Evolutionary conservation across 2,888 invertebrate genomes (phyloP).

Genomic region (Gymnosoma rotundatum): DNA sequence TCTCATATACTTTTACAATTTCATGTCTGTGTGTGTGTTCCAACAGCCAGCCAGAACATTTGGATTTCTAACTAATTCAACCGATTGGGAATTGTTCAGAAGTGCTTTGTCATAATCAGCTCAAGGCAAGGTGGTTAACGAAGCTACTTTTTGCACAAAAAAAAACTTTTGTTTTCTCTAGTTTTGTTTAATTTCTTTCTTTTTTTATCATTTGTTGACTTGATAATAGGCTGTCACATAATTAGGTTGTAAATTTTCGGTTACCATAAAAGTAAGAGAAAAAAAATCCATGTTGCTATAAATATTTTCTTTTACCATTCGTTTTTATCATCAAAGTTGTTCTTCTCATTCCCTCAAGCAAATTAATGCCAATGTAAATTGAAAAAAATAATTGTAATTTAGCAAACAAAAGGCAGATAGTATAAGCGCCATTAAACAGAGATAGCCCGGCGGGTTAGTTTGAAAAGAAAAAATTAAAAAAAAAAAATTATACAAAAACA

Average conservation of each 20-base stretch:
- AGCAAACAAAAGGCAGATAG: slow-evolving; percentile 66
- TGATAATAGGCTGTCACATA: slow-evolving; percentile 81
- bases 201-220: slow-evolving; percentile 77
- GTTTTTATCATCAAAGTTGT: slow-evolving; percentile 36
- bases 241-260: slow-evolving; percentile 76
- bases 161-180: slow-evolving; percentile 73
- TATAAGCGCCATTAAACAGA: slow-evolving; percentile 69
- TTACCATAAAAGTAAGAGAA: slow-evolving; percentile 47
- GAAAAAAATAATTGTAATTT: slow-evolving; percentile 70
- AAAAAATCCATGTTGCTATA: slow-evolving; percentile 33
- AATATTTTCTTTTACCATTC: slow-evolving; percentile 25
- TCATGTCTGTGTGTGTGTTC: slow-evolving; percentile 6
- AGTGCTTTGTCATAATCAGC: slow-evolving; percentile 81
- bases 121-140: slow-evolving; percentile 76
- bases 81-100: slow-evolving; percentile 76
- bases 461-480: slow-evolving; percentile 24
- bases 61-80: slow-evolving; percentile 80
- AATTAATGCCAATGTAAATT: slow-evolving; percentile 66
- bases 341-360: slow-evolving; percentile 5
- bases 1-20: neutral
- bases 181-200: slow-evolving; percentile 36
- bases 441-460: slow-evolving; percentile 66
- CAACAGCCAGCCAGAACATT: slow-evolving; percentile 70
- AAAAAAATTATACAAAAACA: slow-evolving; percentile 40
- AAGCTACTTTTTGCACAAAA: slow-evolving; percentile 65